Evolutionary conservation across 2,113 vertebrate genomes (phyloP).

Genomic region (Melanerpes formicivorus): DNA sequence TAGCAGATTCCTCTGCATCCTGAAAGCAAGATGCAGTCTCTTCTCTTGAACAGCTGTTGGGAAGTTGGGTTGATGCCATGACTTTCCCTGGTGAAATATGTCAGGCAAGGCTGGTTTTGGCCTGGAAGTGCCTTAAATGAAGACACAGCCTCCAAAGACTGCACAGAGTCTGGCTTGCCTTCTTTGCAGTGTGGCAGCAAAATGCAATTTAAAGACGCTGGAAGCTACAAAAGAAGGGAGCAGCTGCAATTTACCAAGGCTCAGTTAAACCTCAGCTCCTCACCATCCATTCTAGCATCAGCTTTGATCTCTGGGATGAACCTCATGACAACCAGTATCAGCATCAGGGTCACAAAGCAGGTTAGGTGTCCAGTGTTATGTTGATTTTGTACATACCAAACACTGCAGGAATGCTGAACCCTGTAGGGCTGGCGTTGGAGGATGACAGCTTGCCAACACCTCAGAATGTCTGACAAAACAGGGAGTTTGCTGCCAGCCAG

Average conservation of each 20-base stretch:
- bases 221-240: slow-evolving; percentile 6
- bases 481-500: neutral
- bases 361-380: neutral
- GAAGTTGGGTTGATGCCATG: neutral
- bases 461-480: neutral
- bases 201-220: neutral
- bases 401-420: neutral
- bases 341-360: neutral
- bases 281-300: neutral
- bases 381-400: neutral
- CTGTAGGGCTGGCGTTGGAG: neutral
- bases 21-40: neutral
- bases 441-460: neutral
- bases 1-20: neutral
- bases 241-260: neutral
- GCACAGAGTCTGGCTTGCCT: neutral
- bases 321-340: neutral
- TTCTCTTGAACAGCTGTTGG: neutral
- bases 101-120: slow-evolving; percentile 3
- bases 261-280: neutral
- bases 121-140: neutral
- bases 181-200: neutral
- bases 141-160: neutral
- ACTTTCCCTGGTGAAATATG: neutral
- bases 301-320: neutral